Conservation (phyloP, 2,113 vertebrate genomes). For the Haemorhous mexicanus region DNA sequence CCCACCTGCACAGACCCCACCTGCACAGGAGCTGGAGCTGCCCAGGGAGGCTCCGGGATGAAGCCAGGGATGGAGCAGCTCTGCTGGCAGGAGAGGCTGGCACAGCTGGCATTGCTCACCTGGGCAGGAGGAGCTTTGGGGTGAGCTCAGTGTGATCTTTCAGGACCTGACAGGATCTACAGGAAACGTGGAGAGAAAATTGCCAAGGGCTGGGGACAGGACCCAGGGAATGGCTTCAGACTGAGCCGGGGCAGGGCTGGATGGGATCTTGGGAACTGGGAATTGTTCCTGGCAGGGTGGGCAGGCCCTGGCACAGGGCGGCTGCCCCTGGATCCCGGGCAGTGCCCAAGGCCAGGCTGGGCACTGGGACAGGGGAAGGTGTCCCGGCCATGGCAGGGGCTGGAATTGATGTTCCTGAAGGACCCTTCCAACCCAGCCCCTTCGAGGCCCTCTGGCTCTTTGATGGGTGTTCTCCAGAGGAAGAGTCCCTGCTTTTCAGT, state of each 20-base stretch:
- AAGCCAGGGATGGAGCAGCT: background rate
- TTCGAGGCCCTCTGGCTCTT: background rate
- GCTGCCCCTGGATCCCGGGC: background rate
- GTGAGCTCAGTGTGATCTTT: fast-evolving
- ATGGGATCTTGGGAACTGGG: background rate
- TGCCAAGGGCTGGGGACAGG: fast-evolving
- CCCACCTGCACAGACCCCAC: background rate
- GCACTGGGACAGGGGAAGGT: background rate
- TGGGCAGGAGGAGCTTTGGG: background rate
- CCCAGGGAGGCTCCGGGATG: background rate
- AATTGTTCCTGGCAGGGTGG: background rate
- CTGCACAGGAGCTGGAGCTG: background rate
- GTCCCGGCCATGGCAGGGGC: background rate
- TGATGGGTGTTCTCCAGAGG: background rate
- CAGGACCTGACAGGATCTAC: background rate
- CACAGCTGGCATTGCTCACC: background rate
- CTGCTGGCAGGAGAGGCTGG: background rate
- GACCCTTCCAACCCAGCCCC: background rate
- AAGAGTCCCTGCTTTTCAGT: background rate
- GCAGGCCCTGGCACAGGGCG: background rate
- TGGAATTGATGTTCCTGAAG: background rate
- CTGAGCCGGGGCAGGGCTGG: fast-evolving
- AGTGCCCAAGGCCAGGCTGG: background rate
- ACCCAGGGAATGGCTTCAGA: background rate
- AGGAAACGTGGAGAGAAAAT: fast-evolving